These are phyloP conservation scores for Stictonetta naevosa DNA, from an alignment of 2,113 vertebrate genomes.

Conservation along the genomic window DNA sequence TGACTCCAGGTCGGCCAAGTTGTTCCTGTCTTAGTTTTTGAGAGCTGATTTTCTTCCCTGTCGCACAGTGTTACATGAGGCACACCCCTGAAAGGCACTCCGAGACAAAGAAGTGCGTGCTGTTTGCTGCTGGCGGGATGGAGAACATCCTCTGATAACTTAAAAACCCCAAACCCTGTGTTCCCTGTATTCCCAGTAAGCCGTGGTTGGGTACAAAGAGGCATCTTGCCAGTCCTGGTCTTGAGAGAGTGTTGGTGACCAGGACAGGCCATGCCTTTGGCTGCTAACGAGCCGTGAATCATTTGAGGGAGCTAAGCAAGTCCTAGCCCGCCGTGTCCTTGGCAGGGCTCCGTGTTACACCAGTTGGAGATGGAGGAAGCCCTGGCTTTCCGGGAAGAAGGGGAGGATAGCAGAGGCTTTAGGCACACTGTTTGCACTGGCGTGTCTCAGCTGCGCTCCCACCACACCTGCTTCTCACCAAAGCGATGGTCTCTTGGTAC, in stretches of 20 bases:
- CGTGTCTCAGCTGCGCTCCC: neutral
- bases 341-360: neutral
- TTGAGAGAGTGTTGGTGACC: neutral
- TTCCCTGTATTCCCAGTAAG: neutral
- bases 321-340: neutral
- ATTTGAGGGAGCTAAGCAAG: neutral
- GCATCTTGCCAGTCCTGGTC: neutral
- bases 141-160: fast-evolving
- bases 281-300: neutral
- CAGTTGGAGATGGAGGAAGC: neutral
- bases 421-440: fast-evolving
- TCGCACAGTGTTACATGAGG: neutral
- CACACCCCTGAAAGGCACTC: fast-evolving
- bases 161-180: neutral
- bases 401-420: neutral
- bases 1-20: neutral
- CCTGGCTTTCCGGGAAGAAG: neutral
- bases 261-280: neutral
- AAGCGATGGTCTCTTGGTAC: neutral
- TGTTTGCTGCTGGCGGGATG: neutral
- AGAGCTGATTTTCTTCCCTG: neutral
- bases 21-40: neutral
- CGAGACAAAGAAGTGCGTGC: neutral
- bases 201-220: neutral
- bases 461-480: neutral